Base-by-base conservation (phyloP, 2,113 vertebrate species). In the Acrocephalus kingi region DNA sequence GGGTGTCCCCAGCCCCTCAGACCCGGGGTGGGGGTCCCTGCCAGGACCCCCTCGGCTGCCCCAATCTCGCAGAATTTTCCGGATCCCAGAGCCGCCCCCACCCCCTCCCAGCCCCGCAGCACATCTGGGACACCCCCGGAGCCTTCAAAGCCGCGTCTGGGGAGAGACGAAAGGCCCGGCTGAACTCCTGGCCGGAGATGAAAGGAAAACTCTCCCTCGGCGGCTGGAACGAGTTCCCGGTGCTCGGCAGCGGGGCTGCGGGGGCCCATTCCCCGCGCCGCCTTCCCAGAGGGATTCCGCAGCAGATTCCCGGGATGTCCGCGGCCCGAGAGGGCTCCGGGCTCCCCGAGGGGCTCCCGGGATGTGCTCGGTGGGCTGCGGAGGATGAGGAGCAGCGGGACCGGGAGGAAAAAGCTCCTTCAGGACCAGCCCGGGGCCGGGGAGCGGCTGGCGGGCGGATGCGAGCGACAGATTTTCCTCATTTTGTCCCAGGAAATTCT, bases 401-500 rank as follows among this genome's bases (percentile, higher is more conserved):
- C 4, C 4, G 8, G 14, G 62, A 51, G 62, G 33, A 15, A 24
- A 8, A 3, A 20, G 37, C 15, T 62, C 58, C 84, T 12, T 0
- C 15, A 7, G 77, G 72, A 8, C 1, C 3, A 68, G 95, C 81
- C 68, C 77, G 10, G 85, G 59, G 79, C 74, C 51, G 75, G 49
- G 77, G 78, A 89, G 80, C 61, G 62, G 94, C 86, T 22, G 59
- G 43, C 7, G 55, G 86, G 91, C 62, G 49, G 94, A 78, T 69
- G 88, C 16, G 51, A 94, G 93, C 19, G 33, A 41, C 97, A 96
- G 89, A 95, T 91, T 95, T 93, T 97, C 71, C 91, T 96, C 95
- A 95, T 96, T 97, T 96, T 12, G 77, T 73, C 87, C 79, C 62
- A 97, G 96, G 97, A 97, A 97, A 97, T 97, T 95, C 97, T 91